Percentiles rank a stretch among this genome's conserved stretches.
These are phyloP conservation scores for Tokudaia tokunoshimensis DNA, from an alignment of 2,797 vertebrate genomes.

Conservation along the genomic window DNA sequence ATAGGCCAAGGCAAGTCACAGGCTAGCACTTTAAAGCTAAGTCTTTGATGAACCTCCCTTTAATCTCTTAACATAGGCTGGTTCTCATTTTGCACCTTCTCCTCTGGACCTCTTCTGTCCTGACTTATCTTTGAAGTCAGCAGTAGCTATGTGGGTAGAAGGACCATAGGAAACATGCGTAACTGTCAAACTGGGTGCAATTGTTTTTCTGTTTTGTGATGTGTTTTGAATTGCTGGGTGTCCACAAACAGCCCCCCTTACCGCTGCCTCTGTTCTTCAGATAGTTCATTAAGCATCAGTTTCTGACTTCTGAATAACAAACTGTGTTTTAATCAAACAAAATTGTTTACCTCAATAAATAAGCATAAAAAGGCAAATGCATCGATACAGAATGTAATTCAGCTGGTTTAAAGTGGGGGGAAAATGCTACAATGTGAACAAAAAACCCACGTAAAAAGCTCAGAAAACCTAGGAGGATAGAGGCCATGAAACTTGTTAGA, in stretches of 20 bases:
- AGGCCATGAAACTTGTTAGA: not conserved
- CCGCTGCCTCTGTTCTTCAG: conserved; percentile 57
- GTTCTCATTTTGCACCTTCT: conserved; percentile 66
- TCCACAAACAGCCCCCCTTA: not conserved
- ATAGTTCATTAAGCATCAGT: conserved; percentile 64
- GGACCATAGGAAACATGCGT: conserved; percentile 57
- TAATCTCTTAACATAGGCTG: conserved; percentile 74
- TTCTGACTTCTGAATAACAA: conserved; percentile 67
- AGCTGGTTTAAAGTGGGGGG: not conserved
- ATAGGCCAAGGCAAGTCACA: conserved; percentile 72
- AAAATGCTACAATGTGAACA: not conserved
- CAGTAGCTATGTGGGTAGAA: conserved; percentile 11
- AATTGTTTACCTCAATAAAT: conserved; percentile 33
- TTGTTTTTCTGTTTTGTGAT: conserved; percentile 69
- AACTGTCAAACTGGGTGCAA: conserved; percentile 48
- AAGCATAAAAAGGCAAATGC: conserved; percentile 27
- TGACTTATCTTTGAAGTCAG: conserved; percentile 80
- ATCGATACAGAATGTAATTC: not conserved
- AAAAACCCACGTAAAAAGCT: not conserved
- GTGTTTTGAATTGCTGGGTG: conserved; percentile 75
- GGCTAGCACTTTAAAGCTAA: conserved; percentile 64
- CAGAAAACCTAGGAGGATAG: not conserved
- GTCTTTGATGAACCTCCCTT: conserved; percentile 80
- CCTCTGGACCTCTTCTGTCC: conserved; percentile 60
- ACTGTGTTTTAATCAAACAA: conserved; percentile 61